phyloP scores from a whole-genome alignment of 2,888 invertebrate genomes.

The Cenopis cana region DNA sequence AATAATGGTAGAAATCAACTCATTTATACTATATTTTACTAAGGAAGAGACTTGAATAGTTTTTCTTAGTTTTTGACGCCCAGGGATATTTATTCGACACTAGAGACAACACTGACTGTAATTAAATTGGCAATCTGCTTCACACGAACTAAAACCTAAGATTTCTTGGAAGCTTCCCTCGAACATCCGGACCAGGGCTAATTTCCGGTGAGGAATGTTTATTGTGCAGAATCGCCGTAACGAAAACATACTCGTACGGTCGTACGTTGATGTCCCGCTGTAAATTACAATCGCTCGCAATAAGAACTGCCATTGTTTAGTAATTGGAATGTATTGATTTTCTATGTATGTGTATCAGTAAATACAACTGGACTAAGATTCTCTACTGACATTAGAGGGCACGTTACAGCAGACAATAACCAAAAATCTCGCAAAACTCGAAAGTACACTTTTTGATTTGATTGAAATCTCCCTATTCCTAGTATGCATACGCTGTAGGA shows the following conservation, averaged over 20 bases:
- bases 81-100: background rate
- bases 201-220: constrained; percentile 78
- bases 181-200: constrained; percentile 75
- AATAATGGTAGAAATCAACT: too few species aligned
- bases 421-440: too few species aligned
- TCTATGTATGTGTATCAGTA: background rate
- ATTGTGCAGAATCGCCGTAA: constrained; percentile 71
- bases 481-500: too few species aligned
- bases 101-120: constrained; percentile 9
- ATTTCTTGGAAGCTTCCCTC: constrained; percentile 60
- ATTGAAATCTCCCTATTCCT: too few species aligned
- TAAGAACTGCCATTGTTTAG: constrained; percentile 4
- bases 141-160: constrained; percentile 54
- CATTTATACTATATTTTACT: too few species aligned
- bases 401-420: too few species aligned
- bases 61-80: background rate
- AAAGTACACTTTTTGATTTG: too few species aligned
- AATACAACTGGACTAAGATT: too few species aligned
- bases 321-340: background rate
- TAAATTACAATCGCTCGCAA: constrained; percentile 49
- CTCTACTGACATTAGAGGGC: too few species aligned
- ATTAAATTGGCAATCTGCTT: constrained; percentile 46
- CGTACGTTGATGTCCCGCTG: constrained; percentile 73
- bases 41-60: too few species aligned
- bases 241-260: too few species aligned